phyloP scores from a whole-genome alignment of 2,797 vertebrate genomes.

The Sebastolobus altivelis region DNA sequence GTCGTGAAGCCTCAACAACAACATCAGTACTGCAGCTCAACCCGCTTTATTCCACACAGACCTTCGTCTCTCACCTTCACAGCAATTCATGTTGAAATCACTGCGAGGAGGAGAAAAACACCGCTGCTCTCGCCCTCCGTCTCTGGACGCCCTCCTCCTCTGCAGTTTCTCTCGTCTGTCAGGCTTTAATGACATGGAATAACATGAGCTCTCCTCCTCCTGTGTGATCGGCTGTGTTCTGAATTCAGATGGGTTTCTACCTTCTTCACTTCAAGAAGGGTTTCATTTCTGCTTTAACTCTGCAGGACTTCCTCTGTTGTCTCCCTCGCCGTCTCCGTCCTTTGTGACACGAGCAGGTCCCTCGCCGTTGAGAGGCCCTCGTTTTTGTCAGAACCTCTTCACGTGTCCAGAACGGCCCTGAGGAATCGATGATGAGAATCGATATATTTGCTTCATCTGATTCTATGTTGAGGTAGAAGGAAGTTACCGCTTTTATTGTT shows the following conservation, averaged over 20 bases:
- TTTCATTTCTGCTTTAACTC: no score
- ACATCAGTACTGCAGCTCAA: background rate
- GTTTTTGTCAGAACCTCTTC: background rate
- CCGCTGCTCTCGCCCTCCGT: background rate
- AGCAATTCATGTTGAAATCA: background rate
- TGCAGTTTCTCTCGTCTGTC: background rate
- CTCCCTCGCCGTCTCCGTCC: background rate
- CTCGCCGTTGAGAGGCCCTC: background rate
- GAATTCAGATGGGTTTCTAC: background rate
- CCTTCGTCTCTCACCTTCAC: background rate
- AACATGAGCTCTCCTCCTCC: background rate
- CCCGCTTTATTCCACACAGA: background rate
- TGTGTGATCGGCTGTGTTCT: background rate
- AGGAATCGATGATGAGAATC: no score
- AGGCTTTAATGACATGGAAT: background rate
- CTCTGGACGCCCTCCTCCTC: background rate
- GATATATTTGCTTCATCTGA: no score
- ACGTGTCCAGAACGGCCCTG: no score
- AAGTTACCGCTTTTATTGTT: no score
- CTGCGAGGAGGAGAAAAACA: background rate
- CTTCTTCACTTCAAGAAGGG: no score
- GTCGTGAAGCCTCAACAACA: background rate
- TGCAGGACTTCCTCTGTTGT: background rate
- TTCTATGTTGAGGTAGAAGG: no score
- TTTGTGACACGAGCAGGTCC: background rate